Base-by-base conservation (phyloP, 2,113 vertebrate genomes). In the Anhinga anhinga region DNA sequence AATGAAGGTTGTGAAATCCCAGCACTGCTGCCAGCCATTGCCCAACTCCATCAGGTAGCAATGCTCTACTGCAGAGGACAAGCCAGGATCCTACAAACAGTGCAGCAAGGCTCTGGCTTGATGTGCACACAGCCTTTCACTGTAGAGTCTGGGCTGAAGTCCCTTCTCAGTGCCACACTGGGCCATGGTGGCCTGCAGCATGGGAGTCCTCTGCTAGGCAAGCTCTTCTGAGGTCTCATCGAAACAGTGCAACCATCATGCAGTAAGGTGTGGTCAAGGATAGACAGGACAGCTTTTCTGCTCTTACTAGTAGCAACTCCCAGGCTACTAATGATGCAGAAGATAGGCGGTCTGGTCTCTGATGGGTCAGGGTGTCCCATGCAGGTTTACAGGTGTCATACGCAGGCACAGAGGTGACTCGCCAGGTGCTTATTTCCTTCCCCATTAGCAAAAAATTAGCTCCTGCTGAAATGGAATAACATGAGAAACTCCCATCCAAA, bases 1-100 rank as follows among this genome's bases (percentile, higher is more conserved):
- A 97, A 76, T 0, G 52, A 10, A 2, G 52, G 21, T 96, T 96
- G 84, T 93, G 96, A 81, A 96, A 96, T 67, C 58, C 74, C 38
- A 0, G 0, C 0, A 7, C 59, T n/a, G 32, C 86, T 94, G 94
- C 95, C 97, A 97, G 58, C 45, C 23, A 1, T 97, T 97, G 86
- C 96, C 92, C 95, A 97, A 97, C 38, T 2, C 76, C 11, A 11
- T 36, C 1, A 36, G 73, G 86, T 1, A 70, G 83, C 52, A 93
- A 44, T 2, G 11, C 63, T 40, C 67, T 7, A 7, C 78, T 69
- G 71, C 77, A n/a, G 9, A 63, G 76, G 26, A 56, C 34, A 36
- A 42, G 36, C 26, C 82, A 44, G 61, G 77, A 78, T 56, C 86
- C 84, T 76, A 2, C 77, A 50, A 34, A 36, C 36, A 8, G 44